These are phyloP conservation scores for Colistium nudipinnis DNA, from an alignment of 2,113 vertebrate genomes.

Conservation along the genomic window DNA sequence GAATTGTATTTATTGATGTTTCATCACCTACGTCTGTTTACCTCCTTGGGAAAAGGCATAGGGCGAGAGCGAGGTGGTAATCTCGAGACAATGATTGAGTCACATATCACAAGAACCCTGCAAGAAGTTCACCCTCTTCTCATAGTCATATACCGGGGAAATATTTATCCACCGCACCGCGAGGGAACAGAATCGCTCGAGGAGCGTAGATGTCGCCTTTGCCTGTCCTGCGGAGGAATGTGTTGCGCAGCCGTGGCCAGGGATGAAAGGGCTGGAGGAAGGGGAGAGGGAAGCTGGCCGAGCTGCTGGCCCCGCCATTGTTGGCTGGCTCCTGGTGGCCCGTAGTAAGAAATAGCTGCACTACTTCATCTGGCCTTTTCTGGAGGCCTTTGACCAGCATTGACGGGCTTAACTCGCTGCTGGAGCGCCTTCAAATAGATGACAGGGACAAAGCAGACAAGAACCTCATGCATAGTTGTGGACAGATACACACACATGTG, in stretches of 20 bases:
- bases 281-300: neutral
- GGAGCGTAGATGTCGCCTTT: constrained; percentile 8
- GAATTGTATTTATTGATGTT: constrained; percentile 17
- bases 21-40: constrained; percentile 18
- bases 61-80: neutral
- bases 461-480: constrained; percentile 29
- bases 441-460: constrained; percentile 22
- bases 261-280: constrained; percentile 51
- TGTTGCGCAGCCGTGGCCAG: constrained; percentile 48
- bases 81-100: constrained; percentile 21
- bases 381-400: constrained; percentile 23
- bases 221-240: constrained; percentile 43
- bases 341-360: constrained; percentile 48
- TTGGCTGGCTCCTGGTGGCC: constrained; percentile 22
- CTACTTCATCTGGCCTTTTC: constrained; percentile 22
- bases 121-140: neutral
- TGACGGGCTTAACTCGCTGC: constrained; percentile 19
- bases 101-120: constrained; percentile 4
- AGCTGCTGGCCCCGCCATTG: constrained; percentile 7
- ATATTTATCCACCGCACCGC: constrained; percentile 2
- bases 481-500: constrained; percentile 7
- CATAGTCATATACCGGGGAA: neutral
- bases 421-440: constrained; percentile 14
- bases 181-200: neutral
- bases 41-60: neutral